A percentile compares a stretch with the other conserved stretches of the same genome.
phyloP scores from a whole-genome alignment of 2,888 invertebrate species.

The Sarcophaga subvicina region DNA sequence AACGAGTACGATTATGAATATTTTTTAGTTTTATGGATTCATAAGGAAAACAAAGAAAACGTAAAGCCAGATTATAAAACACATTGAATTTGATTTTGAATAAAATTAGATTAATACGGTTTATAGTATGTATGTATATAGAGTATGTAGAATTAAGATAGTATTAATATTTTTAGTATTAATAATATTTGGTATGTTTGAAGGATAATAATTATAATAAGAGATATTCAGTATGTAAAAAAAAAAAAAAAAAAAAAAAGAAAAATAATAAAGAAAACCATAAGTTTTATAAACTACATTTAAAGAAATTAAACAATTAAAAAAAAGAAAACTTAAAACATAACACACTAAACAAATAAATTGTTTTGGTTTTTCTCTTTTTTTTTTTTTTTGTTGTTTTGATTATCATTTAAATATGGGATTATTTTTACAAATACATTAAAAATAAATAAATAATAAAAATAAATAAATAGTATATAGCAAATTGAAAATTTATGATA shows the following conservation, averaged over 20 bases:
- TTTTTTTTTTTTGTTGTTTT: slow-evolving; percentile 20
- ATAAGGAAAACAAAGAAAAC: slow-evolving; percentile 40
- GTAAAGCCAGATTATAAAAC: slow-evolving; percentile 48
- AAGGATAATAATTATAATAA: slow-evolving; percentile 35
- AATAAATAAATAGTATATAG: slow-evolving; percentile 56
- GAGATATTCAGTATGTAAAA: slow-evolving; percentile 61
- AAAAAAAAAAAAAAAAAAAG: slow-evolving; percentile 71
- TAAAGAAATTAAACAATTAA: slow-evolving; percentile 24
- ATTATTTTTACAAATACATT: slow-evolving; percentile 42
- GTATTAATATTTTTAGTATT: slow-evolving; percentile 14
- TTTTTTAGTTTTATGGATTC: slow-evolving; percentile 14
- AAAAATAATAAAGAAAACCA: slow-evolving; percentile 39
- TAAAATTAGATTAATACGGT: slow-evolving; percentile 34
- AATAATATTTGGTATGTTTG: slow-evolving; percentile 29
- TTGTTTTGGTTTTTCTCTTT: slow-evolving; percentile 24
- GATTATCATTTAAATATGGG: slow-evolving; percentile 9
- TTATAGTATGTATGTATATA: slow-evolving; percentile 23
- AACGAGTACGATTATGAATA: background rate
- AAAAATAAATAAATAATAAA: slow-evolving; percentile 51
- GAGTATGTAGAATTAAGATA: slow-evolving; percentile 2
- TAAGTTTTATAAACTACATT: slow-evolving; percentile 52
- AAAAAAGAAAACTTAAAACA: slow-evolving; percentile 41
- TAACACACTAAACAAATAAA: slow-evolving; percentile 59
- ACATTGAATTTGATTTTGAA: slow-evolving; percentile 46
- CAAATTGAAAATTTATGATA: slow-evolving; percentile 47